phyloP scores from a whole-genome alignment of 2,797 vertebrate genomes.

The Anniella stebbinsi region DNA sequence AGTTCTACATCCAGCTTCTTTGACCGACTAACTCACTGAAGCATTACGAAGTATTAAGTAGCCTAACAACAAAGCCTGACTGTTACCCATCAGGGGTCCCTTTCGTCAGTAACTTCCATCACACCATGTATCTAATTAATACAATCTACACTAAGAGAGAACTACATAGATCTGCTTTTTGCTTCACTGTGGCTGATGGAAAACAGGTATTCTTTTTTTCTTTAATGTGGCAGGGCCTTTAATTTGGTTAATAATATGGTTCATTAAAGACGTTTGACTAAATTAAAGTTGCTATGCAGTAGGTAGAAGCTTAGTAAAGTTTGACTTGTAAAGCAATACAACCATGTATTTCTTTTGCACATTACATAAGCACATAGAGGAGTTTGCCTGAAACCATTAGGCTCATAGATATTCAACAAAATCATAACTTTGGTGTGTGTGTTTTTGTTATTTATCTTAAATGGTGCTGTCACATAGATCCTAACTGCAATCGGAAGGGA shows the following conservation, averaged over 20 bases:
- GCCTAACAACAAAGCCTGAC: slow-evolving; percentile 73
- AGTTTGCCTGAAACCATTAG: not conserved
- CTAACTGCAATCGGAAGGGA: too few relatives aligned
- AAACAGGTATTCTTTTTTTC: slow-evolving; percentile 84
- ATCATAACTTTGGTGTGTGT: not conserved
- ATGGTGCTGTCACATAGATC: not conserved
- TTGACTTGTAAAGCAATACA: slow-evolving; percentile 37
- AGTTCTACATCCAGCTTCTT: slow-evolving; percentile 75
- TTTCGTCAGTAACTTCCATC: slow-evolving; percentile 81
- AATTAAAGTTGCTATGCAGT: slow-evolving; percentile 65
- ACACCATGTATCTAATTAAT: slow-evolving; percentile 82
- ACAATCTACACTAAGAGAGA: slow-evolving; percentile 79
- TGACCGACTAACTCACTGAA: slow-evolving; percentile 74
- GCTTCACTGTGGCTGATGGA: slow-evolving; percentile 83
- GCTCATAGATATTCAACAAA: not conserved
- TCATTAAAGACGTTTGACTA: slow-evolving; percentile 80
- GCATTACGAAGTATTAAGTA: slow-evolving; percentile 74
- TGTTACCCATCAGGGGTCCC: slow-evolving; percentile 78
- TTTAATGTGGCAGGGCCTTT: slow-evolving; percentile 88
- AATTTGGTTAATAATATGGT: slow-evolving; percentile 87
- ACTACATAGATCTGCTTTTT: slow-evolving; percentile 83
- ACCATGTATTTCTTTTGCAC: slow-evolving; percentile 21
- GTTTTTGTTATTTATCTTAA: not conserved
- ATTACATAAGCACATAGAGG: slow-evolving; percentile 48
- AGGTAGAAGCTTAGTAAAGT: slow-evolving; percentile 61